Evolutionary conservation across 2,113 vertebrate genomes (phyloP).

Genomic region (Chunga burmeisteri): DNA sequence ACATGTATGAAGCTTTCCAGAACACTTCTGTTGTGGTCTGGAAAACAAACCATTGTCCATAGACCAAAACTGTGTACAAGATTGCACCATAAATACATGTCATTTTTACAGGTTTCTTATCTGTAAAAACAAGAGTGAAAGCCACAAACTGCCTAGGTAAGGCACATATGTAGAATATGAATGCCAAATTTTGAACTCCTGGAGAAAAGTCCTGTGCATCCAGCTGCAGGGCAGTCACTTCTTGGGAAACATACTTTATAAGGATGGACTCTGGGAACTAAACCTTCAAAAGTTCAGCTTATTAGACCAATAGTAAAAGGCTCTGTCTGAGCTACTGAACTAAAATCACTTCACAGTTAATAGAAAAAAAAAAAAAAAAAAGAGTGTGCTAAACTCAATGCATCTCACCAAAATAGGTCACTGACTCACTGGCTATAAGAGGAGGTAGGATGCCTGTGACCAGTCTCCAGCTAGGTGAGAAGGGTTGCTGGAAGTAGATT

Average conservation of each 20-base stretch:
- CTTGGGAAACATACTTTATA: not conserved
- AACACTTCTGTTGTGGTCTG: not conserved
- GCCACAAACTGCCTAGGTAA: not conserved
- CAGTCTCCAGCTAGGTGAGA: not conserved
- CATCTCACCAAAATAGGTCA: not conserved
- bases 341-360: not conserved
- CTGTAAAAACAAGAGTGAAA: not conserved
- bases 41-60: not conserved
- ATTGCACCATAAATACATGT: not conserved
- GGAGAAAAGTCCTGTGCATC: not conserved
- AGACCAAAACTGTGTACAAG: not conserved
- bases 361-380: rapidly evolving
- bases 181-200: not conserved
- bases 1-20: not conserved
- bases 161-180: not conserved
- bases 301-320: not conserved
- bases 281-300: not conserved
- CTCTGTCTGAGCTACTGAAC: not conserved
- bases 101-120: not conserved
- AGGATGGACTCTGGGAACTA: not conserved
- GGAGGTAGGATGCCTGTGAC: not conserved
- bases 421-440: not conserved
- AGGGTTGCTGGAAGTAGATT: not conserved
- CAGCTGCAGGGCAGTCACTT: not conserved
- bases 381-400: not conserved